Conservation (phyloP, 2,113 vertebrate genomes). For the Hyperopisus bebe region DNA sequence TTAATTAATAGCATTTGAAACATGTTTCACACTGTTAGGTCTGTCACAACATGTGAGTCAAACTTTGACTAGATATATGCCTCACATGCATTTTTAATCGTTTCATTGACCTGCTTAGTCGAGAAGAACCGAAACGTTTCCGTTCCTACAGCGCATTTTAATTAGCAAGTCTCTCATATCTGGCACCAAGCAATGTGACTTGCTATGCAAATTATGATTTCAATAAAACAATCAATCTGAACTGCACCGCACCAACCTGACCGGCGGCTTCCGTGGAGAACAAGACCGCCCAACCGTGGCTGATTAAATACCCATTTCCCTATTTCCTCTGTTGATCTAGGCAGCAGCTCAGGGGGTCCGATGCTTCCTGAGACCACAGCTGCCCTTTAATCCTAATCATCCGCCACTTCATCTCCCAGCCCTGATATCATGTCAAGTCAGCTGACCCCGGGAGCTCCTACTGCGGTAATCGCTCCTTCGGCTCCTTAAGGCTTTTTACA, state of each 20-base stretch:
- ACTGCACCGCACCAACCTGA: neutral
- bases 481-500: neutral
- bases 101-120: neutral
- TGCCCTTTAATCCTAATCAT: neutral
- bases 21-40: neutral
- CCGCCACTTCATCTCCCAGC: neutral
- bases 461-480: constrained; percentile 1
- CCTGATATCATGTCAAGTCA: neutral
- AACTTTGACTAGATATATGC: neutral
- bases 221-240: constrained; percentile 1
- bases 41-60: neutral
- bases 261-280: neutral
- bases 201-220: neutral
- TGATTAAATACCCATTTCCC: neutral
- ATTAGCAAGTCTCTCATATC: neutral
- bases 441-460: neutral
- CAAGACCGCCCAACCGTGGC: neutral
- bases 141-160: neutral
- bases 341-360: neutral
- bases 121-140: neutral
- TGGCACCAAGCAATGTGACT: neutral
- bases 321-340: neutral
- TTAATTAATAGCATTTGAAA: neutral
- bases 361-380: neutral
- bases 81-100: neutral